These are phyloP conservation scores for Hyalella azteca DNA, from an alignment of 2,888 invertebrate genomes.

Conservation along the genomic window DNA sequence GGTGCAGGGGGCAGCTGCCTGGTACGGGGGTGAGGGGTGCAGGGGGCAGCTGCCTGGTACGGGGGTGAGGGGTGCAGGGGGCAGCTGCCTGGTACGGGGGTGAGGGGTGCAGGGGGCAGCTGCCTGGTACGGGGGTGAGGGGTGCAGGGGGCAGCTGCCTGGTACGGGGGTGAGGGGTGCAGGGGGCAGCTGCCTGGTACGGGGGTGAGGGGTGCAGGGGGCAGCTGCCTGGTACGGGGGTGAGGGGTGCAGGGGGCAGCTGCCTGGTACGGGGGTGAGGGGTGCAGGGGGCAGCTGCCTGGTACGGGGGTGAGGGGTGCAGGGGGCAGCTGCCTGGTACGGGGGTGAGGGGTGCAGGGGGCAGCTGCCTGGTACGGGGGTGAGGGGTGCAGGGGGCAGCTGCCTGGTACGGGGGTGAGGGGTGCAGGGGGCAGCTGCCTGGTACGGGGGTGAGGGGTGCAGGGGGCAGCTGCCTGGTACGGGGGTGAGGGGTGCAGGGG, in stretches of 20 bases:
- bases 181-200: not conserved
- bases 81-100: not conserved
- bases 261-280: not conserved
- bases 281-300: not conserved
- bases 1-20: not conserved
- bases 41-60: not conserved
- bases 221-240: not conserved
- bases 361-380: not conserved
- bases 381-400: not conserved
- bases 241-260: not conserved
- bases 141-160: too few species aligned
- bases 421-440: too few species aligned
- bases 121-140: not conserved
- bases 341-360: constrained; percentile 20
- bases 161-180: not conserved
- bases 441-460: not conserved
- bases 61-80: not conserved
- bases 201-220: not conserved
- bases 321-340: not conserved
- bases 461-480: not conserved
- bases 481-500: not conserved
- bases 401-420: constrained; percentile 4
- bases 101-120: not conserved
- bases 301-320: not conserved
- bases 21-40: not conserved